Percentiles rank a stretch among this genome's conserved stretches.
These are phyloP conservation scores for Podargus strigoides DNA, from an alignment of 2,797 vertebrate genomes.

Conservation along the genomic window DNA sequence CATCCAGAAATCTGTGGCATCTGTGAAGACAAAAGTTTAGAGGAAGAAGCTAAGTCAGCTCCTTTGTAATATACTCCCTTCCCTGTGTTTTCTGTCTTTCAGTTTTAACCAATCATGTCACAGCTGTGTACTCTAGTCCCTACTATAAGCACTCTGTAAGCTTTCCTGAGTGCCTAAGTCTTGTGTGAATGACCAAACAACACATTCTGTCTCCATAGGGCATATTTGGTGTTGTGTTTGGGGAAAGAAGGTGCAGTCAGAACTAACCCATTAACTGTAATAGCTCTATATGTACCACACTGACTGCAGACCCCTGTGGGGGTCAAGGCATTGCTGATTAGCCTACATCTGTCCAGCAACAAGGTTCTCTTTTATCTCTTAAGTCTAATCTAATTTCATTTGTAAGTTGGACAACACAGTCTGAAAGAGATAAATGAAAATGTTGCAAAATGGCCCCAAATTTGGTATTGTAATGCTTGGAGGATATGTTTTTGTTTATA, in stretches of 20 bases:
- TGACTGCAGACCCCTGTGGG: neutral
- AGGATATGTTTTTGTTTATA: neutral
- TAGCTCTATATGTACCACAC: constrained; percentile 23
- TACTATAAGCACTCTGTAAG: neutral
- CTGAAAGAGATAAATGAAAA: constrained; percentile 12
- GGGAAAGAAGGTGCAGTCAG: constrained; percentile 59
- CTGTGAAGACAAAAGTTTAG: neutral
- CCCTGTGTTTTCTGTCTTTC: neutral
- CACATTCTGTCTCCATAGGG: constrained; percentile 35
- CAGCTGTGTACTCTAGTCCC: neutral
- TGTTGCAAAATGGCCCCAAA: neutral
- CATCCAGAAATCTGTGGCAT: neutral
- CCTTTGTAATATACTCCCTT: neutral
- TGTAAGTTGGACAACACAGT: neutral
- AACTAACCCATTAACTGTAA: constrained; percentile 61
- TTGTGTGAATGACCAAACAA: constrained; percentile 39
- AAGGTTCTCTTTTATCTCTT: constrained; percentile 21
- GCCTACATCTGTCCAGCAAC: constrained; percentile 27
- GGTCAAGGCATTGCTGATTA: constrained; percentile 14
- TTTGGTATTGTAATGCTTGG: neutral
- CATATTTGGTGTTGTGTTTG: neutral
- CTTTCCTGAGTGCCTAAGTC: neutral
- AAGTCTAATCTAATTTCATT: constrained; percentile 20
- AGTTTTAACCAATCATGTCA: neutral
- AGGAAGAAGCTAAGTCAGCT: neutral